A percentile compares a stretch with the other conserved stretches of the same genome.
phyloP scores from a whole-genome alignment of 37 sponge, comb jelly and placozoan species.

The Oscarella lobularis region DNA sequence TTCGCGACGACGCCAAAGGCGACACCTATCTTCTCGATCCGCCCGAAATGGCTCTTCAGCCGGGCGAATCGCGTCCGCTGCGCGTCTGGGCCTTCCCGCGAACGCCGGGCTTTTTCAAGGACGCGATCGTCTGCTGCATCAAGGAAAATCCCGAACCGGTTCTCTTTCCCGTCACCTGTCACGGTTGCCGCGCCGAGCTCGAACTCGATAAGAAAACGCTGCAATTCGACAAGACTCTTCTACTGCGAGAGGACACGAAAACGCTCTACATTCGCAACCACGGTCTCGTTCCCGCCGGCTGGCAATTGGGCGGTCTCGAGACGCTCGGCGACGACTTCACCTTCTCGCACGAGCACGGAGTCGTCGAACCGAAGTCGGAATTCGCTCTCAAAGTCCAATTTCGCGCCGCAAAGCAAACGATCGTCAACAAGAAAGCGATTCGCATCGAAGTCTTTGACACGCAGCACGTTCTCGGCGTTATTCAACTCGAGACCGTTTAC shows the following conservation, averaged over 20 bases:
- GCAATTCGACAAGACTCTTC: slow-evolving; percentile 82
- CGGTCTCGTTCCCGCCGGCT: slow-evolving; percentile 82
- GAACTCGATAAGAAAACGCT: slow-evolving; percentile 76
- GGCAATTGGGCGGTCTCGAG: slow-evolving; percentile 84
- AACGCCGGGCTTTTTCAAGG: slow-evolving; percentile 42
- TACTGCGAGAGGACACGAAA: slow-evolving; percentile 80
- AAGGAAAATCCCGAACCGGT: slow-evolving; percentile 87
- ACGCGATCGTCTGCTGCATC: slow-evolving; percentile 75
- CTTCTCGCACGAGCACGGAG: slow-evolving; percentile 81
- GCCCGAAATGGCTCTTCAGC: slow-evolving; percentile 52
- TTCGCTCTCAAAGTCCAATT: slow-evolving; percentile 77
- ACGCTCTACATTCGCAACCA: slow-evolving; percentile 63
- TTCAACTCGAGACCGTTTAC: slow-evolving; percentile 65
- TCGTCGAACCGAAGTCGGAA: slow-evolving; percentile 76
- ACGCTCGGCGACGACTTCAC: slow-evolving; percentile 83
- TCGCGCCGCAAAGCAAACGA: slow-evolving; percentile 66
- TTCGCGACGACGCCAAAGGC: slow-evolving; percentile 64
- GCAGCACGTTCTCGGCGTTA: slow-evolving; percentile 9
- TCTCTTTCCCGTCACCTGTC: slow-evolving; percentile 43
- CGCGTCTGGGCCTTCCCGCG: slow-evolving; percentile 92
- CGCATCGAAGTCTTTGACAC: slow-evolving; percentile 59
- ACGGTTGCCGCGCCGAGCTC: slow-evolving; percentile 83
- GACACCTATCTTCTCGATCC: slow-evolving; percentile 86
- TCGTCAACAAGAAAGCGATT: slow-evolving; percentile 59
- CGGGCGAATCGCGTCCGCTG: slow-evolving; percentile 57